phyloP scores from a whole-genome alignment of 2,797 vertebrate species.

The Brachyalestes nurse region DNA sequence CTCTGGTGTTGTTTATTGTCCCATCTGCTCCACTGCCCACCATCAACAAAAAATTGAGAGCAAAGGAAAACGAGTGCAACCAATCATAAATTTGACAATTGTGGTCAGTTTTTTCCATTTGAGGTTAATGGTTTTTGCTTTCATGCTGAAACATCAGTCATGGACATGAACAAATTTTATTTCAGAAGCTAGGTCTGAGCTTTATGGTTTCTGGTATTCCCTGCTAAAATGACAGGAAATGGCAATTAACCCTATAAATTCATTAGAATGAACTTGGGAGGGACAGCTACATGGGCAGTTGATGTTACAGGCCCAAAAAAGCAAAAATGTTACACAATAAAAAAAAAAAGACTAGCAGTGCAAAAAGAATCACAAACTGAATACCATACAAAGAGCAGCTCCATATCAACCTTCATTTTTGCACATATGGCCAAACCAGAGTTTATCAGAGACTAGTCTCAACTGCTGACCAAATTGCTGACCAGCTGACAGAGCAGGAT shows the following conservation, averaged over 20 bases:
- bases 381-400: too few species aligned
- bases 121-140: neutral
- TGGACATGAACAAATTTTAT: too few species aligned
- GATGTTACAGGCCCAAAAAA: too few species aligned
- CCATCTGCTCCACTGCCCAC: conserved; percentile 68
- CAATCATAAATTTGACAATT: conserved; percentile 62
- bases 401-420: neutral
- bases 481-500: conserved; percentile 38
- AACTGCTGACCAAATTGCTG: conserved; percentile 19
- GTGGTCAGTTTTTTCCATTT: conserved; percentile 63
- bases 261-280: too few species aligned
- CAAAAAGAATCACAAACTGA: too few species aligned
- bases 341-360: too few species aligned
- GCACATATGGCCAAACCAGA: neutral
- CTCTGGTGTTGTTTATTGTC: conserved; percentile 45
- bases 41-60: conserved; percentile 67
- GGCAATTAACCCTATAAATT: too few species aligned
- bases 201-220: too few species aligned
- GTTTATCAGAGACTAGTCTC: conserved; percentile 1
- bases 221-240: too few species aligned
- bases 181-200: too few species aligned
- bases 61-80: conserved; percentile 66
- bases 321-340: too few species aligned
- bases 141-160: neutral
- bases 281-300: too few species aligned